Base-by-base conservation (phyloP, 30 jellyfish, hydroid and myxozoan species). In the Calvadosia cruxmelitensis region DNA sequence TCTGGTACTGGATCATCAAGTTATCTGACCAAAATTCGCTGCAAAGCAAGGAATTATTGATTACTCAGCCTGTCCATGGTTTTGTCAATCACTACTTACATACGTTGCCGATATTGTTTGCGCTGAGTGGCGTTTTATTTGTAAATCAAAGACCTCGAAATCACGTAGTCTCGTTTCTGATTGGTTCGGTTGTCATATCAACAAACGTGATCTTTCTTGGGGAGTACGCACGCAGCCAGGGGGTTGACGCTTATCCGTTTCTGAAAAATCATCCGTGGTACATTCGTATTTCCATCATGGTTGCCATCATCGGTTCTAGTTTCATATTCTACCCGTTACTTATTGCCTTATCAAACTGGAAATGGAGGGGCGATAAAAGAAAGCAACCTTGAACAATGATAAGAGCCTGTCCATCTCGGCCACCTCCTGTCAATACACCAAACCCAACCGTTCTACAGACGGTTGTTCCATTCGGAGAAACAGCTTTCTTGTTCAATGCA, bases 201-300 rank as follows among this genome's bases (percentile, higher is more conserved):
- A n/a, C n/a, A n/a, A n/a, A n/a, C 57, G 10, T 42, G 57, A 42
- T 5, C 57, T 5, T 42, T 42, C 15, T 42, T 5, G 57, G 20
- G 20, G n/a, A n/a, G n/a, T n/a, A n/a, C n/a, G n/a, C n/a, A n/a
- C n/a, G n/a, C n/a, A n/a, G n/a, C n/a, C n/a, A n/a, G n/a, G n/a
- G n/a, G n/a, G n/a, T n/a, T n/a, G n/a, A n/a, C n/a, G n/a, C n/a
- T 42, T 42, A 42, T 42, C 57, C 57, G 57, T 42, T 42, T 42
- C 10, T 42, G 57, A 42, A 42, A 42, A 5, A 20, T 42, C 57
- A 42, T 42, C 57, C 20, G 57, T 10, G 10, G 10, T 42, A 42
- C 57, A 20, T 20, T n/a, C n/a, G n/a, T n/a, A n/a, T n/a, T n/a
- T n/a, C n/a, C n/a, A n/a, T n/a, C n/a, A n/a, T n/a, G n/a, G n/a